Base-by-base conservation (phyloP, 2,113 vertebrate species). In the Epinephelus cyanopodus region DNA sequence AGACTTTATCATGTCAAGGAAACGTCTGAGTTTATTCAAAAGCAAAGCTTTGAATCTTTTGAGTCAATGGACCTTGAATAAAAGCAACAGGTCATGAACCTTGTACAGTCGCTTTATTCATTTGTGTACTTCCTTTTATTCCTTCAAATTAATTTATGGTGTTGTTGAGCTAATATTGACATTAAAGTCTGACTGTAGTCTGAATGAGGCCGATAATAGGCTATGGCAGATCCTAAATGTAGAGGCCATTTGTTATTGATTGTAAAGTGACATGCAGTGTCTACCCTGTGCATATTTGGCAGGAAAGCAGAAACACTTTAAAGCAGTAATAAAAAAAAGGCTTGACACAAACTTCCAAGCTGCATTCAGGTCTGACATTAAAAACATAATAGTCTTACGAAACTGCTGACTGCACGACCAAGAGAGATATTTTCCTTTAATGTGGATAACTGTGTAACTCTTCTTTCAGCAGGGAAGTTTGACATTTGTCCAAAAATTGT, bases 381-480 rank as follows among this genome's bases (percentile, higher is more conserved):
- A 50, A 39, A 60, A 42, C 9, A 74, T 27, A 27, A 53, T 25
- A 63, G 21, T 48, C 18, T 27, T 23, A 27, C 3, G 4, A 15
- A 37, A 66, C 11, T 27, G 53, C 45, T 19, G 53, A 66, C 18
- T 7, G 52, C 10, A 10, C 11, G 9, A 45, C 2, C 42, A 45
- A 12, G 42, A 45, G 42, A 45, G 2, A 45, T 45, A 45, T 45
- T 45, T 45, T 45, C 42, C 42, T 10, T 80, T 53, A 65, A 56
- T 68, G 58, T 68, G 61, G 71, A 81, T 27, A 66, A 47, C 13
- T 23, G 66, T 50, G 10, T 13, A 69, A 33, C 53, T 61, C 80
- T 87, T 80, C 76, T 56, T 29, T 37, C 45, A 66, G 67, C 39
- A 76, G 33, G 27, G 50, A 82, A 77, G 23, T 62, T 73, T 62